Base-by-base conservation (phyloP, 2,797 vertebrate species). In the Catharus ustulatus region DNA sequence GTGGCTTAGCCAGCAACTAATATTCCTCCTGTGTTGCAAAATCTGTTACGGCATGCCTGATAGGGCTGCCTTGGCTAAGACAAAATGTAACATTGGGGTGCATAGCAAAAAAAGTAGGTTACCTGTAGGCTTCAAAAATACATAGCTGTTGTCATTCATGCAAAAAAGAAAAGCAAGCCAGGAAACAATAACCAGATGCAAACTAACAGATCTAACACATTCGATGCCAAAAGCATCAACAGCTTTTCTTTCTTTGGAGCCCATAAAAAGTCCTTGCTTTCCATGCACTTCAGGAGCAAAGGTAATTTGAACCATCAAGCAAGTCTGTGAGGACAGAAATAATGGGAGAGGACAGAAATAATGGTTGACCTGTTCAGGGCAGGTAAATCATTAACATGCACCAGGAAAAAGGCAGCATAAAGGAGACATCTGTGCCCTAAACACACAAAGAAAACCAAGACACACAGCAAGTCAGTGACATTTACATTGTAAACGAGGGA, bases 301-400 rank as follows among this genome's bases (percentile, higher is more conserved):
- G 68, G 71, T 89, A 74, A 84, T 84, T 42, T 34, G 13, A 95
- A 92, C 45, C 51, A 36, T 12, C 24, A 58, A 30, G 67, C 38
- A 64, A 79, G 43, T 17, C 63, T 82, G 26, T 32, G 68, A 73
- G 16, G 40, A 51, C 3, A 54, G 51, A 54, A 54, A 30, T 54
- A 32, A 54, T 76, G 59, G 49, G 69, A 76, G 55, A 66, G 36
- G 22, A 82, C 18, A 91, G 59, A 87, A 93, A 81, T 90, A 94
- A 90, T 93, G 72, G 78, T 17, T 84, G 57, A 69, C 75, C 45
- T 71, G 52, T 57, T 89, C 55, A 34, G 19, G 34, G 42, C 68
- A 74, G 57, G 96, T 96, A 91, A 95, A 96, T 95, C 21, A 96
- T 96, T 96, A 96, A 96, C 81, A 3, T 42, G 19, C 17, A 66